Evolutionary conservation across 2,888 invertebrate genomes (phyloP), one percentile per base, ranked within the genome.

Genomic region (Pachycephus smyrnensis): DNA sequence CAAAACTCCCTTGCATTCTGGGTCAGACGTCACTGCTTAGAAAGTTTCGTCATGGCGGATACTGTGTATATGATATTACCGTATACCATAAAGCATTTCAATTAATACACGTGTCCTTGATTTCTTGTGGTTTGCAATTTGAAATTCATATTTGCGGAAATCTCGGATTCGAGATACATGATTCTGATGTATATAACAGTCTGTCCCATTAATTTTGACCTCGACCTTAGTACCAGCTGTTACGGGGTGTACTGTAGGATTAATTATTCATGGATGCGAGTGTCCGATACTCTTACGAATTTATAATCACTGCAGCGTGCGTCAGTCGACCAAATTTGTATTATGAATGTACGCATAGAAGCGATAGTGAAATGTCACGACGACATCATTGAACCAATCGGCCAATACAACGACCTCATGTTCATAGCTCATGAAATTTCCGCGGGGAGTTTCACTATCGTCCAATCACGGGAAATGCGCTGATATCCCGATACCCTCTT

Each of bases 321-420:
- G 84, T 84, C 85, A 85, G 68, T 40, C 76, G 68, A n/a, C 82
- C 84, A 84, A 85, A 81, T 82, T 71, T 33, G 12, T 31, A 71
- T 33, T 31, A 23, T 33, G 71, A 32, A 12, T 33, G 31, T 71
- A 71, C 33, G 30, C 71, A 31, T 3, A 33, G 55, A 23, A 9
- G 9, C 23, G 23, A 23, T 23, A 55, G 23, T 55, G 23, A 55
- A 55, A 23, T 55, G 15, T 9, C 23, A 55, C 9, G 23, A 55
- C 9, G 23, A 2, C 23, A 23, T 9, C 23, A 23, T 55, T 23
- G 55, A 55, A 23, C 55, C 23, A 55, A 55, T 9, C 9, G 23
- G 23, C 55, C 55, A 9, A 55, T 55, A 23, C 55, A 55, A 55
- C 23, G 55, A 55, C 55, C 55, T 55, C 55, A 55, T 23, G 23